phyloP scores from a whole-genome alignment of 2,888 invertebrate genomes.

The Zygogramma bicolorata region DNA sequence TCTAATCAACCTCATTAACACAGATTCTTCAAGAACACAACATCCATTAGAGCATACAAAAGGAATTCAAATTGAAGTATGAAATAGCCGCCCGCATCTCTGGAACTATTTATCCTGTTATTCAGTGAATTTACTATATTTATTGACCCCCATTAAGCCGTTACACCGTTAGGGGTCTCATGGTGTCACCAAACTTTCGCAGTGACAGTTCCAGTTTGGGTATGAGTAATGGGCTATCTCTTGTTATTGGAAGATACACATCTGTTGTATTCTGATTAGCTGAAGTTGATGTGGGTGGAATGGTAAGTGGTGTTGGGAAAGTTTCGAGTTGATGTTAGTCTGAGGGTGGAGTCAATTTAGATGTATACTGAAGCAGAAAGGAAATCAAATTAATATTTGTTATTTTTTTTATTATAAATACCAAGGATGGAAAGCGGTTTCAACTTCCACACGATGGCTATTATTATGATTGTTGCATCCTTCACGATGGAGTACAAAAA shows the following conservation, averaged over 20 bases:
- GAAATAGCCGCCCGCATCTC: conserved; percentile 27
- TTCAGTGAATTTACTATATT: conserved; percentile 2
- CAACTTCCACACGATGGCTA: too few relatives aligned
- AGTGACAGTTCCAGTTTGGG: conserved; percentile 12
- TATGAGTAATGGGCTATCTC: conserved; percentile 19
- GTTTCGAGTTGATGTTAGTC: background rate
- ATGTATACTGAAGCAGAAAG: background rate
- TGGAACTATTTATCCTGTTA: background rate
- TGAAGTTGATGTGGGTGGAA: conserved; percentile 21
- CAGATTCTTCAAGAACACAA: conserved; percentile 2
- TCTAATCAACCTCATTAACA: background rate
- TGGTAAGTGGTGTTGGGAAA: conserved; percentile 4
- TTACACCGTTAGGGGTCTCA: background rate
- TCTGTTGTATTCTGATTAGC: conserved; percentile 24
- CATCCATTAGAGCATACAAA: background rate
- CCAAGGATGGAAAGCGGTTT: too few relatives aligned
- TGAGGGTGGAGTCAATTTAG: background rate
- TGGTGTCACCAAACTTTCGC: conserved; percentile 18
- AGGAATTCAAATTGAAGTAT: background rate
- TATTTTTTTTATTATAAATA: background rate
- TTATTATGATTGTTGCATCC: too few relatives aligned
- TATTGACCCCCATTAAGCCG: conserved; percentile 17
- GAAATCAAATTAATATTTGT: background rate
- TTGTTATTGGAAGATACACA: conserved; percentile 20
- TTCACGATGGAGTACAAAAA: too few relatives aligned